These are phyloP conservation scores for Tubulanus polymorphus DNA, from an alignment of 2,888 invertebrate species.

Conservation along the genomic window DNA sequence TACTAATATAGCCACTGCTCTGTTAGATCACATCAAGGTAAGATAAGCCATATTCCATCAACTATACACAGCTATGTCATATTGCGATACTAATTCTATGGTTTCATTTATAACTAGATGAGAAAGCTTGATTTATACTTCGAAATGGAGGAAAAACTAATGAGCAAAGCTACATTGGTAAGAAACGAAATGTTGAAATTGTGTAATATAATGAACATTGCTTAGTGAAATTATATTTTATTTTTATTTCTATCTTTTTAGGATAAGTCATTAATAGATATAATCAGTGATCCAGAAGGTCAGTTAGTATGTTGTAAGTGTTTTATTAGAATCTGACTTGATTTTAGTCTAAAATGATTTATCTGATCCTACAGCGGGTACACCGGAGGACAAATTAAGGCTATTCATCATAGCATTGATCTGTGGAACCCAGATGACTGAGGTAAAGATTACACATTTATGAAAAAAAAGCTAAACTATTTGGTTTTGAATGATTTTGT, in stretches of 20 bases:
- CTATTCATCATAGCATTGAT: constrained; percentile 84
- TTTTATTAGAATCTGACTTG: too few relatives aligned
- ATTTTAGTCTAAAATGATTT: too few relatives aligned
- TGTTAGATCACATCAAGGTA: constrained; percentile 62
- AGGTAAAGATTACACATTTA: constrained; percentile 55
- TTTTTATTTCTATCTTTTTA: constrained; percentile 21
- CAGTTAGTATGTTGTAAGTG: constrained; percentile 5
- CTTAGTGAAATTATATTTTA: not conserved
- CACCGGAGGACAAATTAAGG: constrained; percentile 86
- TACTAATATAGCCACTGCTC: constrained; percentile 87
- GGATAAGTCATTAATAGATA: constrained; percentile 81
- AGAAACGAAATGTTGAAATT: constrained; percentile 11
- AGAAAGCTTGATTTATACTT: constrained; percentile 92
- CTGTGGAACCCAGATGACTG: constrained; percentile 74
- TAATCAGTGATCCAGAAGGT: constrained; percentile 74
- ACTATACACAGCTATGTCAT: not conserved
- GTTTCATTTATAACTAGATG: constrained; percentile 56
- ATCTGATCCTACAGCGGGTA: constrained; percentile 72
- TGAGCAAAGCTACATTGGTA: constrained; percentile 61
- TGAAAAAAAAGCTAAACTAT: not conserved
- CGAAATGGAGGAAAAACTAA: constrained; percentile 96
- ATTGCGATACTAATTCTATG: not conserved
- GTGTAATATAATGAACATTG: not conserved
- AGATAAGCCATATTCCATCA: constrained; percentile 11
- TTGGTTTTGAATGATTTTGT: too few relatives aligned